Conservation (phyloP, 92 coral and sea anemone species). For the Epizoanthus fatuus region DNA sequence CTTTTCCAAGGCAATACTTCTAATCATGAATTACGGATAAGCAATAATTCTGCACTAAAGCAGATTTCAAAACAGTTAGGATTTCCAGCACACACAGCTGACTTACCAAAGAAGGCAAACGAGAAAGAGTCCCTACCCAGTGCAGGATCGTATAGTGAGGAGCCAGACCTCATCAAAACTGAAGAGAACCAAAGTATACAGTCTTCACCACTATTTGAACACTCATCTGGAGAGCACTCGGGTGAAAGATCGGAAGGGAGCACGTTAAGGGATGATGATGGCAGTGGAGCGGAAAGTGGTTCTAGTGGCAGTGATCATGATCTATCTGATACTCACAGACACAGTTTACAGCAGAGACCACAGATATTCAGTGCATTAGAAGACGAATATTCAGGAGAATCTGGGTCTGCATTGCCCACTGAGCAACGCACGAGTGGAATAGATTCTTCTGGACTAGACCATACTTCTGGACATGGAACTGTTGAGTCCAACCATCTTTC, state of each 20-base stretch:
- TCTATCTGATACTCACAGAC: not conserved
- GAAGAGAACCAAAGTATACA: conserved; percentile 29
- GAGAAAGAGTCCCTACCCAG: conserved; percentile 12
- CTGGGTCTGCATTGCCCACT: not conserved
- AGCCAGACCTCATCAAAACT: conserved; percentile 23
- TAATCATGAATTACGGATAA: not conserved
- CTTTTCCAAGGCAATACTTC: not conserved
- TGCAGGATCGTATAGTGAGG: conserved; percentile 32
- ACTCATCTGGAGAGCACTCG: conserved; percentile 28
- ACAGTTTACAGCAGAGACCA: not conserved
- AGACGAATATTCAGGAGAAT: not conserved
- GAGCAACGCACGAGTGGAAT: not conserved
- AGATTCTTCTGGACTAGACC: not conserved
- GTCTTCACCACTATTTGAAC: conserved; percentile 36
- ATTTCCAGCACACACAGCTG: conserved; percentile 16
- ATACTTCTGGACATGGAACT: not conserved
- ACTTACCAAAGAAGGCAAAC: conserved; percentile 13
- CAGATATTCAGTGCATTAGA: not conserved
- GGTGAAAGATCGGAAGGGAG: conserved; percentile 19
- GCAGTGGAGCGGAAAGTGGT: not conserved
- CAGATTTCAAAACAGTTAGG: conserved; percentile 28
- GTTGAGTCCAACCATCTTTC: conserved; percentile 1
- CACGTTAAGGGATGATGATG: not conserved
- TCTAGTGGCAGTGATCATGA: not conserved
- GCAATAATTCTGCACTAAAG: conserved; percentile 8